A percentile compares a stretch with the other conserved stretches of the same genome.
Conservation (phyloP, 2,888 invertebrate species). For the Boloria selene region DNA sequence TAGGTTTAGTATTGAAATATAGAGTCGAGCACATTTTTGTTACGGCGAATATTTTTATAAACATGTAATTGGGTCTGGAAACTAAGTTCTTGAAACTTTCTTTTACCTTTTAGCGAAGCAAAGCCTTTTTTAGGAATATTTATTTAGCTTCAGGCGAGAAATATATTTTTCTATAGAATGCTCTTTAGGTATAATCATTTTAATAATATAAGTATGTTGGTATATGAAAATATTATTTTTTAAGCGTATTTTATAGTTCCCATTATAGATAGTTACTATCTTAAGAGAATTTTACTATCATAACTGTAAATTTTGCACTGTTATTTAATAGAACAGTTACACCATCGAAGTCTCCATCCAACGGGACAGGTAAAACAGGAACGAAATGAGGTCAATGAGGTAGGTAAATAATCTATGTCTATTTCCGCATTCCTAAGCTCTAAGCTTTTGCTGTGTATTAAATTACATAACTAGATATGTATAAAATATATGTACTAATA, state of each 20-base stretch:
- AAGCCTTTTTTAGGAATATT: no score
- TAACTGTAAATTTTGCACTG: conserved; percentile 5
- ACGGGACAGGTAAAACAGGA: conserved; percentile 33
- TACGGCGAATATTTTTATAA: conserved; percentile 6
- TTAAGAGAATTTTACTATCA: not conserved
- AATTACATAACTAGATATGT: not conserved
- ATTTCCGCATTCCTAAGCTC: conserved; percentile 26
- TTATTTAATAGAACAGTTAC: conserved; percentile 31
- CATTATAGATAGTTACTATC: not conserved
- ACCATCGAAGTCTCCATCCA: conserved; percentile 14
- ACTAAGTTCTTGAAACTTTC: no score
- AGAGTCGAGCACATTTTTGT: not conserved
- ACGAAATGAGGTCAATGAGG: conserved; percentile 31
- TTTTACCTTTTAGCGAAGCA: no score
- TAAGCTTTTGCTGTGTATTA: conserved; percentile 1
- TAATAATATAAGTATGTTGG: no score
- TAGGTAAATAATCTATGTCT: conserved; percentile 24
- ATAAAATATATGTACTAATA: not conserved
- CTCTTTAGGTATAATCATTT: no score
- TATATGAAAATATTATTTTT: no score
- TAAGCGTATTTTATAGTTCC: not conserved
- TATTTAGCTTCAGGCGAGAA: no score
- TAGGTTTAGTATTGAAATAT: conserved; percentile 18
- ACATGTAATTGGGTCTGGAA: conserved; percentile 2
- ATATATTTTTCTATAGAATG: no score